Base-by-base conservation (phyloP, 2,113 vertebrate species). In the Orthonyx spaldingii region DNA sequence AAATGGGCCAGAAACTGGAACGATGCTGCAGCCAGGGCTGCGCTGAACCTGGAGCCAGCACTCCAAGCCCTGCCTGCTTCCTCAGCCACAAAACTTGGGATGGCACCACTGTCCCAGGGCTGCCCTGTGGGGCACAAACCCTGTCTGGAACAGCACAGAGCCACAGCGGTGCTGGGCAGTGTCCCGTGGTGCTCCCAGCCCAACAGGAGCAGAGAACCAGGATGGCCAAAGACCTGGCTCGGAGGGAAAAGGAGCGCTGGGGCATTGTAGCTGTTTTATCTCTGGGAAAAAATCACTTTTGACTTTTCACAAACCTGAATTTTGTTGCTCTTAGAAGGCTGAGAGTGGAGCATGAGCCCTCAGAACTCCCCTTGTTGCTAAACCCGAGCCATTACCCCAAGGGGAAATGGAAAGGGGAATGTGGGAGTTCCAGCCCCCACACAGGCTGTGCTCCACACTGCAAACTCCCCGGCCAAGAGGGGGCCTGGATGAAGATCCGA, bases 81-180 rank as follows among this genome's bases (percentile, higher is more conserved):
- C 50, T 65, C 65, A 26, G 60, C n/a, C 79, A 27, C 49, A n/a
- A 44, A 41, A 22, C 6, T 6, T 2, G 2, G 28, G 55, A 4
- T 9, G 35, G 12, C 27, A 46, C 24, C 72, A 19, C 7, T 1
- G 3, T 18, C 4, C 55, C 70, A 53, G 53, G 16, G 46, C 33
- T 66, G 37, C 16, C 28, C 3, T 0, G 2, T 0, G 13, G 35
- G 28, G 30, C 30, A 79, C 32, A 33, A 32, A 49, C 16, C 19
- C 14, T 0, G 0, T 4, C 16, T 10, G 42, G 19, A 32, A 13
- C 7, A 18, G 26, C 2, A 1, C 17, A 0, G 2, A 72, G 57
- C 13, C 44, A 6, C 28, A 1, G 4, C 15, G 57, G 22, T 7
- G 33, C 68, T 27, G 57, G 35, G 39, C 3, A 13, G 2, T 11